phyloP scores from a whole-genome alignment of 2,797 vertebrate genomes.

The Pangasius larnaudii region DNA sequence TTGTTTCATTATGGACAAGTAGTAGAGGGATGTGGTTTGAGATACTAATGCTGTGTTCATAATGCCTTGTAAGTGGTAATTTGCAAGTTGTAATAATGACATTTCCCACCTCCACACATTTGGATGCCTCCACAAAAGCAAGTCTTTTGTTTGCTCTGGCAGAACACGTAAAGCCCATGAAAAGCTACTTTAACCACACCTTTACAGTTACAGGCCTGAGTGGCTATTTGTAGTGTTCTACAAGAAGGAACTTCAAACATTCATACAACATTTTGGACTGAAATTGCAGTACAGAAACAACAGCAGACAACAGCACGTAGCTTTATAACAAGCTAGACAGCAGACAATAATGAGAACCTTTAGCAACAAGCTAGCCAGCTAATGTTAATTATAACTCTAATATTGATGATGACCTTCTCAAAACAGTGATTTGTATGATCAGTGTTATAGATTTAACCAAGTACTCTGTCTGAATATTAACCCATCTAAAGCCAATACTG shows the following conservation, averaged over 20 bases:
- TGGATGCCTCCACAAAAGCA: background rate
- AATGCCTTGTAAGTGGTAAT: background rate
- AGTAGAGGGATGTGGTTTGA: background rate
- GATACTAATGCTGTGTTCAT: background rate
- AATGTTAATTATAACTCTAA: background rate
- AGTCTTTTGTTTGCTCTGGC: background rate
- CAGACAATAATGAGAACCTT: background rate
- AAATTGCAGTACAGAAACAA: background rate
- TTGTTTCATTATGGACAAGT: background rate
- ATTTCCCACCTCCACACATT: background rate
- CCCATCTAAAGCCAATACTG: background rate
- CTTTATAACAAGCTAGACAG: background rate
- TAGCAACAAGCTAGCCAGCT: background rate
- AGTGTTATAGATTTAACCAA: background rate
- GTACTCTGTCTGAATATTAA: background rate
- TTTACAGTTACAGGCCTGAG: background rate
- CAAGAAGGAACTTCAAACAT: background rate
- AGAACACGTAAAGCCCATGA: background rate
- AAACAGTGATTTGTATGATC: background rate
- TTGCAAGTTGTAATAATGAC: background rate
- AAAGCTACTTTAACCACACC: background rate
- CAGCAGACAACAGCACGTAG: background rate
- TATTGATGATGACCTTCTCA: background rate
- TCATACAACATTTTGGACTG: background rate
- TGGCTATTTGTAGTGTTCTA: background rate